Percentiles rank a stretch among this genome's conserved stretches.
Conservation (phyloP, 2,888 invertebrate species). For the Mantis religiosa region DNA sequence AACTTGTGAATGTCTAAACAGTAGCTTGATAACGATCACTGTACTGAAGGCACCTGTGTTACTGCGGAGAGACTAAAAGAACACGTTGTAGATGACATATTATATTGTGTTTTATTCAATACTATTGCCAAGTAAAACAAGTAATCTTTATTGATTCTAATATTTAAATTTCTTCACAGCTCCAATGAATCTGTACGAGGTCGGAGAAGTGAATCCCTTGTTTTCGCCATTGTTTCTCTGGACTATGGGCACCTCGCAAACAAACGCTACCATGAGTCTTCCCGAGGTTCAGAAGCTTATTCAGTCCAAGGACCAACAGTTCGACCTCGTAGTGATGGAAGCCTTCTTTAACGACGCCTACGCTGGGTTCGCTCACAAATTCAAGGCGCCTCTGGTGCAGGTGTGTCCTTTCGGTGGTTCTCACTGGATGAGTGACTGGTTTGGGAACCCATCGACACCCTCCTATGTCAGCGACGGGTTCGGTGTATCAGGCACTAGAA, state of each 20-base stretch:
- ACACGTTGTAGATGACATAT: too few relatives aligned
- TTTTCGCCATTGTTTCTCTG: not conserved
- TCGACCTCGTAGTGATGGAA: conserved; percentile 51
- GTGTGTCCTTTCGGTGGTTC: conserved; percentile 46
- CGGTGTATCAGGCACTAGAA: conserved; percentile 43
- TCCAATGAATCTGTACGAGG: not conserved
- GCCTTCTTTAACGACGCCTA: conserved; percentile 50
- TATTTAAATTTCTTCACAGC: not conserved
- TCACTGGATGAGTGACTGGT: conserved; percentile 46
- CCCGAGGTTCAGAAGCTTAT: conserved; percentile 26
- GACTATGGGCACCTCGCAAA: not conserved
- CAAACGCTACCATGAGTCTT: not conserved
- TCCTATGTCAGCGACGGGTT: conserved; percentile 50
- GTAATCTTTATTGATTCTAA: too few relatives aligned
- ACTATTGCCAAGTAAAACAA: too few relatives aligned
- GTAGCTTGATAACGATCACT: too few relatives aligned
- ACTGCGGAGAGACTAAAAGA: too few relatives aligned
- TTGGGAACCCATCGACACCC: conserved; percentile 48
- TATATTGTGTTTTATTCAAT: too few relatives aligned
- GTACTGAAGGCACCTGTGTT: too few relatives aligned
- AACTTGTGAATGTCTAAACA: too few relatives aligned
- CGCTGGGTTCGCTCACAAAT: conserved; percentile 48
- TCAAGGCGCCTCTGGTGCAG: conserved; percentile 43
- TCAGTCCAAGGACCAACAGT: conserved; percentile 38
- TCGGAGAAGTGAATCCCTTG: not conserved